Evolutionary conservation across 2,888 invertebrate genomes (phyloP).

Genomic region (Agrilus mali): DNA sequence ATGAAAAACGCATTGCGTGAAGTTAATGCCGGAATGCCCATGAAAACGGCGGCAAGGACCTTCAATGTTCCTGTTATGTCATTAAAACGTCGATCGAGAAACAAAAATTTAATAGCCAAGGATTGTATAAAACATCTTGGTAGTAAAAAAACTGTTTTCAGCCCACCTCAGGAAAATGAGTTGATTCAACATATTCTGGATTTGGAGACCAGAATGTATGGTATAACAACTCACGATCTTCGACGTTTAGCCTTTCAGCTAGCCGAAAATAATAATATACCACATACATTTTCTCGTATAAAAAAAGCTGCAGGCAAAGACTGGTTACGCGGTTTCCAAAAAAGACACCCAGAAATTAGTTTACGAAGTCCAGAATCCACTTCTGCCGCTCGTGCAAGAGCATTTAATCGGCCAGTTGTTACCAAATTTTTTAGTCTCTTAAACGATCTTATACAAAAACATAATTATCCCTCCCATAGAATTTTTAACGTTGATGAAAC

Average conservation of each 20-base stretch:
- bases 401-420: constrained; percentile 1
- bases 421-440: constrained; percentile 1
- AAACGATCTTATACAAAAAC: not conserved
- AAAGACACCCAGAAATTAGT: not conserved
- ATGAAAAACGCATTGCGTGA: constrained; percentile 1
- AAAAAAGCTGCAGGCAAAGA: constrained; percentile 12
- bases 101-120: not conserved
- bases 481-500: constrained; percentile 5
- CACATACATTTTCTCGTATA: constrained; percentile 12
- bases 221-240: not conserved
- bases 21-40: constrained; percentile 1
- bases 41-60: constrained; percentile 1
- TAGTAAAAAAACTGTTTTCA: not conserved
- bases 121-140: not conserved
- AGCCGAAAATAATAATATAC: constrained; percentile 4
- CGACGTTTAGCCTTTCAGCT: not conserved
- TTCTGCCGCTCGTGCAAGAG: constrained; percentile 1
- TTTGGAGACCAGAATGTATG: not conserved
- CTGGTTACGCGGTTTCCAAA: constrained; percentile 8
- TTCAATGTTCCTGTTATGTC: constrained; percentile 1
- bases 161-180: not conserved
- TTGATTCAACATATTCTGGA: not conserved
- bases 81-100: not conserved
- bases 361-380: constrained; percentile 2
- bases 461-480: not conserved